These are phyloP conservation scores for Micoletzkya japonica DNA, from an alignment of 2,888 invertebrate species.

Conservation along the genomic window DNA sequence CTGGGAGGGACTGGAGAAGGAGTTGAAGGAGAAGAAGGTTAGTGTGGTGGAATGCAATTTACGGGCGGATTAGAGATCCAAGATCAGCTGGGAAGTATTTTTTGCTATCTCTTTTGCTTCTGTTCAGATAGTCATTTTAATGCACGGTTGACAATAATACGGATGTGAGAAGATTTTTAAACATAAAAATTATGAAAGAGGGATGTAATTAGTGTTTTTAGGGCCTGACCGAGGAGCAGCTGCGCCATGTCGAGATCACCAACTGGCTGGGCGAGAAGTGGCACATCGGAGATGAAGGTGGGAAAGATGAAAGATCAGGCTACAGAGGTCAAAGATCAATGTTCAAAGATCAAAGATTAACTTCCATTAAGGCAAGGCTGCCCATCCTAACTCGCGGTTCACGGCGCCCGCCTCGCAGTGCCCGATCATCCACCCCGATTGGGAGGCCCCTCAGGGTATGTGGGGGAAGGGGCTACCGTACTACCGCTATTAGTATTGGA, in stretches of 20 bases:
- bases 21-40: too few relatives aligned
- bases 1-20: slow-evolving; percentile 94
- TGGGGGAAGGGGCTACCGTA: too few relatives aligned
- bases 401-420: slow-evolving; percentile 92
- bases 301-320: neutral
- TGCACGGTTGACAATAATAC: neutral
- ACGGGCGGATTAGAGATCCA: too few relatives aligned
- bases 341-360: neutral
- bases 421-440: slow-evolving; percentile 84
- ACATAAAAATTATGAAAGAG: too few relatives aligned
- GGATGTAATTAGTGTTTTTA: too few relatives aligned
- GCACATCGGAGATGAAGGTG: slow-evolving; percentile 62
- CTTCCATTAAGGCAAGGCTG: slow-evolving; percentile 70
- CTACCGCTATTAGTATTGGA: too few relatives aligned
- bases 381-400: slow-evolving; percentile 95
- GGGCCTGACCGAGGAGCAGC: slow-evolving; percentile 36
- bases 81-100: neutral
- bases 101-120: neutral
- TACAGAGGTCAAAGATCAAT: too few relatives aligned
- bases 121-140: neutral
- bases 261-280: slow-evolving; percentile 31
- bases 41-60: neutral
- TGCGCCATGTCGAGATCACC: slow-evolving; percentile 34
- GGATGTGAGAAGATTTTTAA: slow-evolving; percentile 7
- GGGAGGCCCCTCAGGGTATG: slow-evolving; percentile 73